Evolutionary conservation across 2,797 vertebrate species (phyloP).

Genomic region (Lepus oiostolus): DNA sequence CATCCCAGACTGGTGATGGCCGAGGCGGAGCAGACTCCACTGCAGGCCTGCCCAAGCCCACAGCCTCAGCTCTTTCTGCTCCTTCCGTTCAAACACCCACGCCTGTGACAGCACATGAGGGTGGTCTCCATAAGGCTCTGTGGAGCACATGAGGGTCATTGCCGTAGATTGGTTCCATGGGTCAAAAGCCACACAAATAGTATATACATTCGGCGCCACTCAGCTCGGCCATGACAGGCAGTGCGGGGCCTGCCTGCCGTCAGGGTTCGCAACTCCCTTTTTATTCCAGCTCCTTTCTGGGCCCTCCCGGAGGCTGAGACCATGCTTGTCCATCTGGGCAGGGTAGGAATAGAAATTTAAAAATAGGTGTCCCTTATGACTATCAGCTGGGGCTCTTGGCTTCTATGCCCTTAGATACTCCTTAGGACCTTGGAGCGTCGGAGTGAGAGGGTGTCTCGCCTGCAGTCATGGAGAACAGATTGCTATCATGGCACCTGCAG

Average conservation of each 20-base stretch:
- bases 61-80: neutral
- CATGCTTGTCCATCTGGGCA: neutral
- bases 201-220: neutral
- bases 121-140: neutral
- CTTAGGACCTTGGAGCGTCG: neutral
- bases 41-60: neutral
- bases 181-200: neutral
- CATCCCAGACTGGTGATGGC: neutral
- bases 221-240: neutral
- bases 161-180: neutral
- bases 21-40: neutral
- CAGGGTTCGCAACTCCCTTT: neutral
- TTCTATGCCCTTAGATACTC: neutral
- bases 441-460: neutral
- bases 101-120: no score
- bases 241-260: neutral
- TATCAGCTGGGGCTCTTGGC: neutral
- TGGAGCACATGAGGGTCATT: neutral
- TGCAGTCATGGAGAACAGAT: neutral
- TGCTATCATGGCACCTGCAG: neutral
- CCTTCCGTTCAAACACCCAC: neutral
- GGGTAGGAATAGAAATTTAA: conserved; percentile 11
- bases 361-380: neutral
- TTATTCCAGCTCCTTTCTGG: neutral
- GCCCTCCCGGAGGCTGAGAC: neutral